Conservation (phyloP, 2,797 vertebrate species). For the Orestias chungarensis region DNA sequence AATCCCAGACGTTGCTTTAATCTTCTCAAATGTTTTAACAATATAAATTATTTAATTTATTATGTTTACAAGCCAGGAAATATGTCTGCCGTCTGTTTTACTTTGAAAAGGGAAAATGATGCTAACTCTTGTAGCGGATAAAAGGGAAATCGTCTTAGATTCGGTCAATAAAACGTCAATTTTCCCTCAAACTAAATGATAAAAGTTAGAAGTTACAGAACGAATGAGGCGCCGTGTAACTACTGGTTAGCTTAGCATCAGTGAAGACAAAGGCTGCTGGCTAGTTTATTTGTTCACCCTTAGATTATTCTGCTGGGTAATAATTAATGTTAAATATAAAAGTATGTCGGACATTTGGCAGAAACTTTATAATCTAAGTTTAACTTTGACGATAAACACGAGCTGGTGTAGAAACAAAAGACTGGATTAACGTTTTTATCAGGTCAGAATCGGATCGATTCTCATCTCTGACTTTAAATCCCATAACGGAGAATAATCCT, state of each 20-base stretch:
- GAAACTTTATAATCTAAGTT: neutral
- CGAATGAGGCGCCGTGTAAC: neutral
- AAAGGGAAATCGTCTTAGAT: too few species aligned
- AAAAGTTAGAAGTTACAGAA: neutral
- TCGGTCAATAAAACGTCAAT: too few species aligned
- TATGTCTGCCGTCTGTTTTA: neutral
- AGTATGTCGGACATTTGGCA: neutral
- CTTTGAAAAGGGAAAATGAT: constrained; percentile 1
- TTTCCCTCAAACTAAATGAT: neutral
- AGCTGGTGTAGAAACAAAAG: too few species aligned
- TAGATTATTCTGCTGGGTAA: neutral
- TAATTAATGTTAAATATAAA: neutral
- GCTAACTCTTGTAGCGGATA: neutral
- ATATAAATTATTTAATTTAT: neutral
- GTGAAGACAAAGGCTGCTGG: neutral
- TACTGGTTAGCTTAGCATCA: neutral
- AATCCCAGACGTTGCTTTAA: too few species aligned
- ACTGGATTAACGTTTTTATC: too few species aligned
- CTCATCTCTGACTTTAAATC: too few species aligned
- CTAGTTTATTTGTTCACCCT: neutral
- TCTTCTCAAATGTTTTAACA: neutral
- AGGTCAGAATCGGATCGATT: neutral
- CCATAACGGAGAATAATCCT: too few species aligned
- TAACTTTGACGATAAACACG: too few species aligned
- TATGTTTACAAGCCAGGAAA: neutral